These are phyloP conservation scores for Procambarus clarkii DNA, from an alignment of 1,140 invertebrate species.

Conservation along the genomic window DNA sequence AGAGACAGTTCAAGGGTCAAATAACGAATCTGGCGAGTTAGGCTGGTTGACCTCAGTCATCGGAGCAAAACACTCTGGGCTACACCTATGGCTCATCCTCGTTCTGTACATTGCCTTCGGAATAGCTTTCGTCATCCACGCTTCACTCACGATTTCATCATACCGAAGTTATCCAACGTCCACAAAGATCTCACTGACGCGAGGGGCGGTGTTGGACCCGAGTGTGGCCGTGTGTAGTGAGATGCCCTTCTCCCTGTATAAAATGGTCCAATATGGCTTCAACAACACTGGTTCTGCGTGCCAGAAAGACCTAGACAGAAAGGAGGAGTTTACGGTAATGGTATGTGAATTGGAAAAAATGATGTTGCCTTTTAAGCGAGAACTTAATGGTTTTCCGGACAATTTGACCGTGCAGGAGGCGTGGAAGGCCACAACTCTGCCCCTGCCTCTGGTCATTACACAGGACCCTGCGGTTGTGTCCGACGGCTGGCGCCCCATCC, in stretches of 20 bases:
- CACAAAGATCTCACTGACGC: background rate
- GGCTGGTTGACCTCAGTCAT: too few species aligned
- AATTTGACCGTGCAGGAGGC: background rate
- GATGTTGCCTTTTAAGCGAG: background rate
- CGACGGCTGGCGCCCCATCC: too few species aligned
- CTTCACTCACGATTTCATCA: background rate
- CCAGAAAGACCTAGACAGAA: background rate
- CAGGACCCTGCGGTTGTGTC: too few species aligned
- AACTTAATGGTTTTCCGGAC: background rate
- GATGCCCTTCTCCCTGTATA: constrained; percentile 3
- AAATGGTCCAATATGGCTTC: constrained; percentile 13
- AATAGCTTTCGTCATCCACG: background rate
- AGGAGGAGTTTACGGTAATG: background rate
- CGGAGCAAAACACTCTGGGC: too few species aligned
- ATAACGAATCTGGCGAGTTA: too few species aligned
- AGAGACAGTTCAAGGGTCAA: too few species aligned
- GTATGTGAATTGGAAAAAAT: constrained; percentile 2
- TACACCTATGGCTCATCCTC: too few species aligned
- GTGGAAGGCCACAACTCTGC: background rate
- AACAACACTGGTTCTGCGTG: background rate
- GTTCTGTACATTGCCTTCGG: too few species aligned
- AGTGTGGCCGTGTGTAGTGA: background rate
- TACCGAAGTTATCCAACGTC: constrained; percentile 21
- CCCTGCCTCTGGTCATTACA: background rate
- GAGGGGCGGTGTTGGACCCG: background rate